Evolutionary conservation across 2,113 vertebrate species (phyloP).

Genomic region (Sylvilagus bachmani): DNA sequence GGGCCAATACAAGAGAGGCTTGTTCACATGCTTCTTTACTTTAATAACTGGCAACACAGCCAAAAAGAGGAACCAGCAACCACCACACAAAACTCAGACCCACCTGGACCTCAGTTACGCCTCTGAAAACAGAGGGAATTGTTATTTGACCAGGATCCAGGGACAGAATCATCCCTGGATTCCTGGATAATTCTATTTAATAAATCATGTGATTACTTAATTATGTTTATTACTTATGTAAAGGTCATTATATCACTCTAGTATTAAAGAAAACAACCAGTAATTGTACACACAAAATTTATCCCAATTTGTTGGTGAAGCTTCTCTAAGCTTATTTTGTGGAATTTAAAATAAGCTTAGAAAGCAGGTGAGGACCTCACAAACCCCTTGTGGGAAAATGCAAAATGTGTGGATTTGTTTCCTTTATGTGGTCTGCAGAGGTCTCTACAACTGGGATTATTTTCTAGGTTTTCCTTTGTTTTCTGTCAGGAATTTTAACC

Average conservation of each 20-base stretch:
- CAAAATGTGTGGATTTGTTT: no score
- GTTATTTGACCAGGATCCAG: background rate
- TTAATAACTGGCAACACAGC: background rate
- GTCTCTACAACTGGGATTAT: no score
- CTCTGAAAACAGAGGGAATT: background rate
- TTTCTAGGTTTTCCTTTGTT: no score
- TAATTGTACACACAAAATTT: background rate
- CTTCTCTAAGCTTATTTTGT: background rate
- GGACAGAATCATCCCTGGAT: background rate
- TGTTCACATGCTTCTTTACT: background rate
- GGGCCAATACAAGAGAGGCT: background rate
- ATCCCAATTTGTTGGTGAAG: background rate
- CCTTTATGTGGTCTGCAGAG: no score
- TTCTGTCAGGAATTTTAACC: no score
- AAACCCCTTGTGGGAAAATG: no score
- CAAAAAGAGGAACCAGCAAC: background rate
- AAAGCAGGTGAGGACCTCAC: background rate
- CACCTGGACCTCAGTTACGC: background rate
- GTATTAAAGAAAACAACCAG: background rate
- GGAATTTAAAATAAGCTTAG: constrained; percentile 37
- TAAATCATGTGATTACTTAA: no score
- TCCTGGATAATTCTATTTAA: no score
- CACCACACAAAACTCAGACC: background rate
- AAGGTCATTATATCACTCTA: background rate
- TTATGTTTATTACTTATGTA: background rate